A percentile compares a stretch with the other conserved stretches of the same genome.
These are phyloP conservation scores for Tenualosa thibaudeaui DNA, from an alignment of 2,797 vertebrate species.

Conservation along the genomic window DNA sequence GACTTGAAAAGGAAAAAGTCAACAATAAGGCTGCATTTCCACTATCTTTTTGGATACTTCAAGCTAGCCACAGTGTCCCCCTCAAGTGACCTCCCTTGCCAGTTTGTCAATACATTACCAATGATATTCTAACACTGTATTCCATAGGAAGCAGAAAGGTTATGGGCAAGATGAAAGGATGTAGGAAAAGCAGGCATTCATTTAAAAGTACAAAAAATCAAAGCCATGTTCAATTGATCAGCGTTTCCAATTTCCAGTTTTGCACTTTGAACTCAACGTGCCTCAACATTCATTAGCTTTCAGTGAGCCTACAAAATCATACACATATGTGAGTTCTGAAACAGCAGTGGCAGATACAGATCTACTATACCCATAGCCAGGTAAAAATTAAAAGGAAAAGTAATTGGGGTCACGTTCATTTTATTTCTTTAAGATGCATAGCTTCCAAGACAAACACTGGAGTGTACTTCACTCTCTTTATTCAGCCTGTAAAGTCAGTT, in stretches of 20 bases:
- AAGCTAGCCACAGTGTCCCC: neutral
- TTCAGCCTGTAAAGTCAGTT: neutral
- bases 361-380: no score
- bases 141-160: neutral
- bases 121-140: neutral
- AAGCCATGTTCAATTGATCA: neutral
- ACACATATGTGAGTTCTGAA: neutral
- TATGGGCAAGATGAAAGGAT: neutral
- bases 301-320: neutral
- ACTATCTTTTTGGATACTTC: neutral
- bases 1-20: neutral
- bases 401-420: neutral
- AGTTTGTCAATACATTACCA: neutral
- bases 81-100: neutral
- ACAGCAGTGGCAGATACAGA: neutral
- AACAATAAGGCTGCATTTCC: neutral
- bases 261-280: neutral
- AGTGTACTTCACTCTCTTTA: neutral
- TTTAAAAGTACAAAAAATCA: neutral
- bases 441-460: neutral
- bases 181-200: neutral
- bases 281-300: neutral
- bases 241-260: neutral
- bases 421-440: neutral
- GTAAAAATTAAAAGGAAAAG: neutral